Base-by-base conservation (phyloP, 37 sponge, comb jelly and placozoan genomes). In the Spongilla lacustris region DNA sequence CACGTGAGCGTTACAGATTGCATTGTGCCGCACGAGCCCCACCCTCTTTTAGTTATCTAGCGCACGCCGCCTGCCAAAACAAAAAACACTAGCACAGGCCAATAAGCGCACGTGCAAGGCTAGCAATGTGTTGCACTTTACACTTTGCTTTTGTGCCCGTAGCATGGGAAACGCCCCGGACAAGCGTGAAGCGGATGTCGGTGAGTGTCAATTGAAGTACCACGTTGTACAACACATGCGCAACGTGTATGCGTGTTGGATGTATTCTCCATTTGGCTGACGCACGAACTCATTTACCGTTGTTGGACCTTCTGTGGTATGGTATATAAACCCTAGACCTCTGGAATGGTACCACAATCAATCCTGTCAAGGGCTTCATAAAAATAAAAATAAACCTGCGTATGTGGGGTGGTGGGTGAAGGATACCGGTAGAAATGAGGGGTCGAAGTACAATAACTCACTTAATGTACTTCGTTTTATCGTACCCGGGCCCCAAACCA, bases 131-230 rank as follows among this genome's bases (percentile, higher is more conserved):
- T 58, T 58, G 58, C 58, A 10, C 58, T 58, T 58, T 58, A 58
- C 58, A 58, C 58, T 58, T 58, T 58, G 58, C 58, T 58, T 58
- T 58, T 58, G 58, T 58, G 58, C 58, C 58, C 1, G 58, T 17
- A 58, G 19, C 19, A 79, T 79, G 80, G 80, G 80, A 14, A 79
- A 79, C 80, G 80, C 80, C 49, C 80, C 80, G 36, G 80, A 67
- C 49, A 79, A 66, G 22, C 80, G 77, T 12, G 77, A 76, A 38
- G 26, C 50, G 1, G 80, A 79, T 37, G 66, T 79, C 0, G 80
- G 80, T 79, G 28, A 79, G 80, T 72, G 31, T 28, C 73, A 33
- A 72, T 72, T 32, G 14, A 9, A 6, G 12, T 72, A 12, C 0
- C 21, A 24, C 73, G 73, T 28, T 1, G 58, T 17, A 58, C 21